Evolutionary conservation across 2,113 vertebrate species (phyloP), one percentile per base, ranked within the genome.

Genomic region (Cavia porcellus): DNA sequence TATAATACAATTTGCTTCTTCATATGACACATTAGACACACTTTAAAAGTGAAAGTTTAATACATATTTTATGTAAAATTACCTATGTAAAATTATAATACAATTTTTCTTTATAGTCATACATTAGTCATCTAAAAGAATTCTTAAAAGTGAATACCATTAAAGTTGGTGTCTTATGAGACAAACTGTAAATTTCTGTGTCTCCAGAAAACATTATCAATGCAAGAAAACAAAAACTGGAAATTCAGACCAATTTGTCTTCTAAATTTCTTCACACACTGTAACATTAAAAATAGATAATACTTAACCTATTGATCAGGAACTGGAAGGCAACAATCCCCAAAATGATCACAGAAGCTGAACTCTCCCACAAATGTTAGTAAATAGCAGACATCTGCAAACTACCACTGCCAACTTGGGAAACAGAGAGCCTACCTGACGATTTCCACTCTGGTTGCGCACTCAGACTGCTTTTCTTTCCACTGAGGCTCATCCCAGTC

Each of bases 401-500:
- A 72, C 22, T 57, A 25, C 61, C 6, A 1, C 4, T 0, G 87
- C 0, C 3, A 38, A n/a, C 0, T 6, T 61, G 89, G 14, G 0
- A 17, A 52, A 95, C 0, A 4, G 10, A 1, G 47, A 22, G 30
- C 77, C 5, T 98, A 99, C 99, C 99, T 99, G 97, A 99, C 99
- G 81, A 99, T 99, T 96, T 99, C 99, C 95, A 99, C 99, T 98
- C 99, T 98, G 90, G 99, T 99, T 7, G 99, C 99, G 85, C 99
- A 99, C 95, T 99, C 99, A 0, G 99, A 99, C 96, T 99, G 99
- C 75, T 99, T 99, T 93, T 99, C 99, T 92, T 99, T 99, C 99
- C 99, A 99, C 70, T 99, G 99, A 0, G 99, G 99, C 59, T 99
- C 99, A 30, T 99, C 99, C 99, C 99, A 99, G 98, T 99, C 99